These are phyloP conservation scores for Semibalanus balanoides DNA, from an alignment of 1,140 invertebrate species.

Conservation along the genomic window DNA sequence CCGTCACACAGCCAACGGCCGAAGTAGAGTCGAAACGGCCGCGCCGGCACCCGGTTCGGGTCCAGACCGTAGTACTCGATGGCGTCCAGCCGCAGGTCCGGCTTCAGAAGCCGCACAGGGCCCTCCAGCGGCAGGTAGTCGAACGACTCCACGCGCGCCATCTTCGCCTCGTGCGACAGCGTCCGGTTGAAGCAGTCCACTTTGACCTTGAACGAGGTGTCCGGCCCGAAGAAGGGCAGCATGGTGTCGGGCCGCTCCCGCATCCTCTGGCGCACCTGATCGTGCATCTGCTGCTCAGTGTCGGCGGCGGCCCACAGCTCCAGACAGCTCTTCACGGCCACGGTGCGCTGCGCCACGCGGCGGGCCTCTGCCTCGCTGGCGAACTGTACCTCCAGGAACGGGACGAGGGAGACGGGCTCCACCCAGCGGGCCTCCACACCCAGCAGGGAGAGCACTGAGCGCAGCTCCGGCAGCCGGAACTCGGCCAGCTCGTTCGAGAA, in stretches of 20 bases:
- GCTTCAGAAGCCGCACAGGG: constrained; percentile 60
- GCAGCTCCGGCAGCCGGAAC: neutral
- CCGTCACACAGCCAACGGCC: constrained; percentile 50
- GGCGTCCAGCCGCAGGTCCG: constrained; percentile 57
- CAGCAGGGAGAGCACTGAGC: neutral
- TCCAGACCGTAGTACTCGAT: constrained; percentile 75
- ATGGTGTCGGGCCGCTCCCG: neutral
- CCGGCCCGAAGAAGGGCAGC: neutral
- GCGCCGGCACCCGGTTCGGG: constrained; percentile 35
- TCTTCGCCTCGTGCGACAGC: neutral
- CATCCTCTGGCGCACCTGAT: neutral
- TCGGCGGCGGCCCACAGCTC: neutral
- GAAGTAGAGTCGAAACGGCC: constrained; percentile 15
- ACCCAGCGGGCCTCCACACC: neutral
- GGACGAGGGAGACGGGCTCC: neutral
- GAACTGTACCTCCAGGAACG: neutral
- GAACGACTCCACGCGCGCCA: constrained; percentile 42
- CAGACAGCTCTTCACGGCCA: neutral
- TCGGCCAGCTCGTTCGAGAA: neutral
- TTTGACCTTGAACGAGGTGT: neutral
- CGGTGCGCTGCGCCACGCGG: neutral
- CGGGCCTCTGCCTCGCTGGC: neutral
- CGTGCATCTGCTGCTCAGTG: neutral
- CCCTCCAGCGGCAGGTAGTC: constrained; percentile 63
- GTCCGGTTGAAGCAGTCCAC: neutral